These are phyloP conservation scores for Solenodon paradoxus DNA, from an alignment of 2,113 vertebrate genomes.

Conservation along the genomic window DNA sequence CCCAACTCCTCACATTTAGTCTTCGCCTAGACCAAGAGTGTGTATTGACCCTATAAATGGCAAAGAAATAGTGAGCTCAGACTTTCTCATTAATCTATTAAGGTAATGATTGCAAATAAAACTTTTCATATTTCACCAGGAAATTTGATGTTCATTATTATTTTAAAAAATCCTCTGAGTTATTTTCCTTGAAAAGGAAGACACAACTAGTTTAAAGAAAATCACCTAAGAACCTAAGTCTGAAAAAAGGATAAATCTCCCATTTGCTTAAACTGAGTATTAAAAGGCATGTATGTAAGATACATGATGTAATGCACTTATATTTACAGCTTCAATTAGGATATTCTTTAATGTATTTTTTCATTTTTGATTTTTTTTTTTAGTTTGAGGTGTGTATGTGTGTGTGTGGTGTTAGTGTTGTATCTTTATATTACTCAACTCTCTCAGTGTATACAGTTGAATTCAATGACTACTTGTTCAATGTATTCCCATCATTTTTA, in stretches of 20 bases:
- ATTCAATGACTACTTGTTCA: background rate
- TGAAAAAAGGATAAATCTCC: background rate
- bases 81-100: too few relatives aligned
- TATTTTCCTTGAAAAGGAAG: background rate
- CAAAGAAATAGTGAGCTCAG: too few relatives aligned
- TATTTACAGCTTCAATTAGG: background rate
- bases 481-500: too few relatives aligned
- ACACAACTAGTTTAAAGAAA: background rate
- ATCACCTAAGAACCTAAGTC: background rate
- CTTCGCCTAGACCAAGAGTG: too few relatives aligned
- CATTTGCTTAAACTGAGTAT: background rate
- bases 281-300: background rate
- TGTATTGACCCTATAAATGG: too few relatives aligned
- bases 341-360: background rate
- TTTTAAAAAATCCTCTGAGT: background rate
- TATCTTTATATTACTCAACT: background rate
- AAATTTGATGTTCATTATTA: background rate
- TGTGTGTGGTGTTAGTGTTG: background rate
- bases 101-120: background rate
- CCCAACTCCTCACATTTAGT: too few relatives aligned
- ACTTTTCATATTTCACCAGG: background rate
- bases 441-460: background rate
- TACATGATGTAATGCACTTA: background rate
- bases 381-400: background rate
- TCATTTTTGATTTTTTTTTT: background rate